phyloP scores from a whole-genome alignment of 2,797 vertebrate genomes.

The Lagothrix lagotricha region DNA sequence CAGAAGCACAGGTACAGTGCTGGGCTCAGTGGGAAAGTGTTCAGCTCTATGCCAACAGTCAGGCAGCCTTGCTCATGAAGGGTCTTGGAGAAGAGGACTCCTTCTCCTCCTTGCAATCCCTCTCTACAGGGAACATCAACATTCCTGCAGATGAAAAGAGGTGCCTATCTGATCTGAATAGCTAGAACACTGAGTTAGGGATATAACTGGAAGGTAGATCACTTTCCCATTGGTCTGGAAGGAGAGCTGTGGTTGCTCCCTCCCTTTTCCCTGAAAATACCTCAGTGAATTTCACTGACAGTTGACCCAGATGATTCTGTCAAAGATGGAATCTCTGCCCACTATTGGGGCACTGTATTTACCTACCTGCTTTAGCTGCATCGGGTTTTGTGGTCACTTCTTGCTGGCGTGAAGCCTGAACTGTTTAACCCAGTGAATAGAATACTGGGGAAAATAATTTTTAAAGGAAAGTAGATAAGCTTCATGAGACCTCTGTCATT shows the following conservation, averaged over 20 bases:
- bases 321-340: background rate
- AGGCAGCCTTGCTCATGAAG: background rate
- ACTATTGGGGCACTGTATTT: background rate
- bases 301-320: background rate
- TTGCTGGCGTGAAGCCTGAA: background rate
- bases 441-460: background rate
- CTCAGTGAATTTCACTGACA: background rate
- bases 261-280: background rate
- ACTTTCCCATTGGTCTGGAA: background rate
- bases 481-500: background rate
- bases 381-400: background rate
- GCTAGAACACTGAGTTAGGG: background rate
- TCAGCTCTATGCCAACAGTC: background rate
- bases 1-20: background rate
- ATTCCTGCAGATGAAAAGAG: background rate
- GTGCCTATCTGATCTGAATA: background rate
- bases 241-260: background rate
- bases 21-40: background rate
- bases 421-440: background rate
- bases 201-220: background rate
- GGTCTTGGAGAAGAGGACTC: background rate
- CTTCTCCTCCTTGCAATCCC: background rate
- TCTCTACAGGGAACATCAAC: background rate
- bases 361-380: background rate
- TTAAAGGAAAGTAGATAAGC: background rate